These are phyloP conservation scores for Parauchenoglanis ngamensis DNA, from an alignment of 2,797 vertebrate genomes.

Conservation along the genomic window DNA sequence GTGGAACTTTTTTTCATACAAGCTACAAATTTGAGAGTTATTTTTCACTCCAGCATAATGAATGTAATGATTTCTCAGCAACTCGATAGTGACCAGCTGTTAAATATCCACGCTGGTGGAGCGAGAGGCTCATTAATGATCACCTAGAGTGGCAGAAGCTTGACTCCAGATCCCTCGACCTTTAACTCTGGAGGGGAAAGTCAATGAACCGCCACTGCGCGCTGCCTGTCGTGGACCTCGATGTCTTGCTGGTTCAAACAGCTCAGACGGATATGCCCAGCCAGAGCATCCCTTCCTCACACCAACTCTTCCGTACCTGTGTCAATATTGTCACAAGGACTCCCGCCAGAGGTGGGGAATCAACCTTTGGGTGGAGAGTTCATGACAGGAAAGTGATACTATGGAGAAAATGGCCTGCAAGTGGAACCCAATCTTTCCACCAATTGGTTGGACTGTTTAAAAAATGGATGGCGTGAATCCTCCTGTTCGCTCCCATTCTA, in stretches of 20 bases:
- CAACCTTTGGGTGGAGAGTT: neutral
- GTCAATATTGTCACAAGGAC: slow-evolving; percentile 40
- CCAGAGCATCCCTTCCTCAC: neutral
- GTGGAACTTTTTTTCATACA: neutral
- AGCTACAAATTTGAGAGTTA: no score
- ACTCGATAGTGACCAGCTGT: slow-evolving; percentile 52
- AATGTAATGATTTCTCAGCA: neutral
- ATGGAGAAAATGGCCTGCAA: neutral
- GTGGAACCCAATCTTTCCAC: neutral
- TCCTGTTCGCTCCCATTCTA: no score
- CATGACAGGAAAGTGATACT: neutral
- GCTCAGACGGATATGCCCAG: slow-evolving; percentile 31
- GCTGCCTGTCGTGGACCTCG: slow-evolving; percentile 66
- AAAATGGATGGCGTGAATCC: no score
- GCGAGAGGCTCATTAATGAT: slow-evolving; percentile 74
- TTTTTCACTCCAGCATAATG: no score
- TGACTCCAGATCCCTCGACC: slow-evolving; percentile 73
- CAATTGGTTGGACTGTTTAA: neutral
- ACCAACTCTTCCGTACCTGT: slow-evolving; percentile 8
- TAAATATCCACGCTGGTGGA: slow-evolving; percentile 61
- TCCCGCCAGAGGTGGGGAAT: neutral
- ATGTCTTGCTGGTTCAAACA: slow-evolving; percentile 45
- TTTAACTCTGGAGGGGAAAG: slow-evolving; percentile 77
- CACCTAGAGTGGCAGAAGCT: slow-evolving; percentile 72
- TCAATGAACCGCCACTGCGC: slow-evolving; percentile 75